phyloP scores from a whole-genome alignment of 2,797 vertebrate species.

The Halcyon smyrnensis region DNA sequence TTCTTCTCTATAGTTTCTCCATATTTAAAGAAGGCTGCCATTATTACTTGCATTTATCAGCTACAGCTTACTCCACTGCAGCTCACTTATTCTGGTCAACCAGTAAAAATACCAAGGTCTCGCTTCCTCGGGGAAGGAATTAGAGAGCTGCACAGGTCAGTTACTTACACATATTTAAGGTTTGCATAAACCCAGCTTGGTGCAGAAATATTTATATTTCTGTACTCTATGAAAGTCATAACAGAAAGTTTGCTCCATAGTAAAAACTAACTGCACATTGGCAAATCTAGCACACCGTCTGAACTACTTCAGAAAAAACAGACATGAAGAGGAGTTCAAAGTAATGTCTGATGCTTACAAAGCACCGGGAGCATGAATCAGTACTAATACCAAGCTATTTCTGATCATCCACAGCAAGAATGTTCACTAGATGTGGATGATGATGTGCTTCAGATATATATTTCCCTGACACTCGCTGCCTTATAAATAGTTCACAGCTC shows the following conservation, averaged over 20 bases:
- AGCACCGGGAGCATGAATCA: background rate
- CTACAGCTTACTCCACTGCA: background rate
- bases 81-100: background rate
- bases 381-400: background rate
- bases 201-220: background rate
- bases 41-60: background rate
- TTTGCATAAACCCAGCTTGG: background rate
- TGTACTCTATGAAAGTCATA: background rate
- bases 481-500: background rate
- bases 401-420: background rate
- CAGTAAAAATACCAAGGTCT: background rate
- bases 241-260: background rate
- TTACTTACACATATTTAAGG: background rate
- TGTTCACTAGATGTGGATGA: background rate
- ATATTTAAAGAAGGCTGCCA: background rate
- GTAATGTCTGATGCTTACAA: background rate
- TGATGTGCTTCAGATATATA: background rate
- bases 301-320: background rate
- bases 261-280: background rate
- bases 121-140: background rate
- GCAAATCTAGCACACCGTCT: background rate
- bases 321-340: background rate
- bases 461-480: background rate
- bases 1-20: background rate
- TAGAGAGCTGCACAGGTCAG: background rate